phyloP scores from a whole-genome alignment of 2,113 vertebrate species.

The Perca schrenkii region DNA sequence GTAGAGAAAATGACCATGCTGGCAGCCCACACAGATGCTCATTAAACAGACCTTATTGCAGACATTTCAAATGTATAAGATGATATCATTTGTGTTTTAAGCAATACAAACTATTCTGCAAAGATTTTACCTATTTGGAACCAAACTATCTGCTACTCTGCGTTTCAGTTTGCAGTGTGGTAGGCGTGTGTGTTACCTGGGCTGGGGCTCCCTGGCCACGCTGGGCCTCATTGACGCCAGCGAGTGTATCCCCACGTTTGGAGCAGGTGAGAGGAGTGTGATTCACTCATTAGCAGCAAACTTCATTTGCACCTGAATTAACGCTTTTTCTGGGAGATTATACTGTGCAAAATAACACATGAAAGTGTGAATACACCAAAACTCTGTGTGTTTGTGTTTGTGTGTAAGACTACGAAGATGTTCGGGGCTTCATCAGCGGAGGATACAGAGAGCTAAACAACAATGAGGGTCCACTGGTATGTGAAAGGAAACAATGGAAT shows the following conservation, averaged over 20 bases:
- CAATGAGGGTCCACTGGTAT: constrained; percentile 84
- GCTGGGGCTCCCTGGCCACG: constrained; percentile 84
- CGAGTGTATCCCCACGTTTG: constrained; percentile 86
- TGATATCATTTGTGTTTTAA: no score
- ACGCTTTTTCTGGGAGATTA: background rate
- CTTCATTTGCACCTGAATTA: background rate
- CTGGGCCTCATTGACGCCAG: constrained; percentile 86
- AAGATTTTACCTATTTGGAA: background rate
- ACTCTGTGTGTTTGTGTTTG: background rate
- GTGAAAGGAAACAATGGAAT: constrained; percentile 13
- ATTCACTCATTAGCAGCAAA: background rate
- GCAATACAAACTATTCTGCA: background rate
- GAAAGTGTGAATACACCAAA: background rate
- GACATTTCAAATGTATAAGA: background rate
- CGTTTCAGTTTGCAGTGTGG: constrained; percentile 78
- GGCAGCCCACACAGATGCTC: background rate
- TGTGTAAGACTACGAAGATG: constrained; percentile 79
- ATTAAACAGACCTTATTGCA: background rate
- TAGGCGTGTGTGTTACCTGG: constrained; percentile 82
- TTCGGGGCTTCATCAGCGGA: constrained; percentile 84
- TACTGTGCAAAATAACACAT: background rate
- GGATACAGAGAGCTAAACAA: constrained; percentile 84
- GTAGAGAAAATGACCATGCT: background rate
- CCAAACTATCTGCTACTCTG: no score
- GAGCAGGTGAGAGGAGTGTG: constrained; percentile 76